Evolutionary conservation across 1,140 invertebrate species (phyloP).

Genomic region (Stegodyphus dumicola): DNA sequence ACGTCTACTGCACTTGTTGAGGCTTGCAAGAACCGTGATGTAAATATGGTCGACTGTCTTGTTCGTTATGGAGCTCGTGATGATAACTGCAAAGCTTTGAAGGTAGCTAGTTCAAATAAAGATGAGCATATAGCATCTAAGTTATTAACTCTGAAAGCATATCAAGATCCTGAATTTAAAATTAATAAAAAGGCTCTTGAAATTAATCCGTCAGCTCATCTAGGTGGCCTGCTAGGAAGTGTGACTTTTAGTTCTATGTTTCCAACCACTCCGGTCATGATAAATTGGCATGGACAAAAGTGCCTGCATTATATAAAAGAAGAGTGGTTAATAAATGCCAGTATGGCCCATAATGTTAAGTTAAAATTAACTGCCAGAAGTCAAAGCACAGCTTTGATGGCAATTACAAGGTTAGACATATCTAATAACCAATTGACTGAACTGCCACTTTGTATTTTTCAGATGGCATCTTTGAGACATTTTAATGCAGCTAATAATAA

Average conservation of each 20-base stretch:
- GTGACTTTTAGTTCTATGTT: constrained; percentile 75
- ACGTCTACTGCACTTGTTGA: constrained; percentile 77
- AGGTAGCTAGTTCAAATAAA: constrained; percentile 76
- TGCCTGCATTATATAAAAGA: constrained; percentile 74
- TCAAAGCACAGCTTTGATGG: constrained; percentile 77
- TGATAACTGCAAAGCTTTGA: constrained; percentile 79
- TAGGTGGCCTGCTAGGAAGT: constrained; percentile 58
- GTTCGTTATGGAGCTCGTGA: constrained; percentile 88
- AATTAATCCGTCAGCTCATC: constrained; percentile 60
- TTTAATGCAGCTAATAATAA: constrained; percentile 90
- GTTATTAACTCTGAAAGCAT: constrained; percentile 80
- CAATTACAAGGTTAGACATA: constrained; percentile 93
- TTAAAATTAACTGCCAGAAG: constrained; percentile 78
- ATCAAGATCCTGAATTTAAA: constrained; percentile 82
- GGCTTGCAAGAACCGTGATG: constrained; percentile 77
- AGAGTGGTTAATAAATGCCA: constrained; percentile 86
- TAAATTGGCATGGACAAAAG: constrained; percentile 93
- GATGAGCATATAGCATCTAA: constrained; percentile 81
- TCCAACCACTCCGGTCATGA: constrained; percentile 87
- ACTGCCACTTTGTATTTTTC: constrained; percentile 85
- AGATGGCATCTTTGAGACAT: constrained; percentile 80
- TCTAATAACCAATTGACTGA: constrained; percentile 87
- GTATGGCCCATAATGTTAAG: constrained; percentile 85
- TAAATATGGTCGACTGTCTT: constrained; percentile 79
- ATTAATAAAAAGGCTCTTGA: constrained; percentile 87